phyloP scores from a whole-genome alignment of 2,113 vertebrate species.

The Indicator maculatus region DNA sequence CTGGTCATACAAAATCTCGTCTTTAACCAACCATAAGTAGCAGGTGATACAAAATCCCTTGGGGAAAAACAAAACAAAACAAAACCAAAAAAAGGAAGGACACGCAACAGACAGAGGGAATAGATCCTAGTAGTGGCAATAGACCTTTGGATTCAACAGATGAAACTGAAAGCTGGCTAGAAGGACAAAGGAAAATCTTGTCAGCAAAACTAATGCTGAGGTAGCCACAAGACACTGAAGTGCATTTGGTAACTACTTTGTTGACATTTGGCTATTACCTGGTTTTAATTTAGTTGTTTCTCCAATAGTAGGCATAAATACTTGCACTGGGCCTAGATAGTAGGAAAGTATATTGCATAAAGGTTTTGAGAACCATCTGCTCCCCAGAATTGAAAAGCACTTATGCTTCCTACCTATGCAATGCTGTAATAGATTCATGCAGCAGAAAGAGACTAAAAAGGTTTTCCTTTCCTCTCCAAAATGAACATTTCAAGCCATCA shows the following conservation, averaged over 20 bases:
- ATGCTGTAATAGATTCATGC: not conserved
- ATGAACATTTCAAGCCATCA: conserved; percentile 59
- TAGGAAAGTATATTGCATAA: not conserved
- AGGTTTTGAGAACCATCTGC: conserved; percentile 16
- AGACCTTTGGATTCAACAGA: not conserved
- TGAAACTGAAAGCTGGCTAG: not conserved
- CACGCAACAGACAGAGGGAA: not conserved
- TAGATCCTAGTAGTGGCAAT: fast-evolving
- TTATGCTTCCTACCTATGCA: not conserved
- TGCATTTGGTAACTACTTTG: not conserved
- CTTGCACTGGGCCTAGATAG: not conserved
- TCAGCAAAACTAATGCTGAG: not conserved
- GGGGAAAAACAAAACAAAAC: no score
- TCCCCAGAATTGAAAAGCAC: not conserved
- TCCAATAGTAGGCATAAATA: not conserved
- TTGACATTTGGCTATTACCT: not conserved
- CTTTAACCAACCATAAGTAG: not conserved
- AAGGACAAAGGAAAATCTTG: not conserved
- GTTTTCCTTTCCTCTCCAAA: conserved; percentile 16
- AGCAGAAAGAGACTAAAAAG: not conserved
- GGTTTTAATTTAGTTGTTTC: not conserved
- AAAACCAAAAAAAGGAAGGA: not conserved
- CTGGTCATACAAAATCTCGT: fast-evolving
- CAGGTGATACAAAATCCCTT: not conserved
- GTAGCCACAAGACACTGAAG: not conserved